Evolutionary conservation across 2,113 vertebrate genomes (phyloP), one percentile per base, ranked within the genome.

Genomic region (Syngnathus scovelli): DNA sequence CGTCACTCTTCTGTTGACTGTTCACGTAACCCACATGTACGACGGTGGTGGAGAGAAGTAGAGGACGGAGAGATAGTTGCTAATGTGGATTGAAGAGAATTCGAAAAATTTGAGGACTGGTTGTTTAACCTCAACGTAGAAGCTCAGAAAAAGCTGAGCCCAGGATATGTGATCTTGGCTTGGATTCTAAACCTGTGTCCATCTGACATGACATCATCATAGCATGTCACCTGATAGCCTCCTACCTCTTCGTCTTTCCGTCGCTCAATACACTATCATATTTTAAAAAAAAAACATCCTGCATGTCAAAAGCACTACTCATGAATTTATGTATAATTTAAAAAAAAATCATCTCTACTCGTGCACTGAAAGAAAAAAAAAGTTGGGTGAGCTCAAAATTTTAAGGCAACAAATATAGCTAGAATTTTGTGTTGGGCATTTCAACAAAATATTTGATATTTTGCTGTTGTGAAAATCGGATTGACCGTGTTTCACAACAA

Each of bases 191-290:
- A 85, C 85, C 82, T 76, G 80, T 81, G 86, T 88, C 85, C 12
- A 73, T 70, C 73, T 70, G 65, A 66, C 75, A 83, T 67, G 84
- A 83, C 78, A 82, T 77, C 76, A 61, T 76, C 79, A 61, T 79
- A 82, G 81, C 86, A 79, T 85, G 88, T 75, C 75, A 85, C 84
- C 73, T 71, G 66, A 83, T 71, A 71, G 71, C 93, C 91, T 93
- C 68, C 74, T 74, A 78, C 80, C 81, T 79, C 68, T 12, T 79
- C 78, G 82, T 70, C 27, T 83, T 79, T 84, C 36, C 62, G 64
- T 84, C 81, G 67, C 16, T 69, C 66, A 5, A 58, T 74, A 68
- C 66, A 41, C 19, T 78, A 81, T 52, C 61, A 2, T 69, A 56
- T 81, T 33, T 33, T 3, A 33, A 33, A 33, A 33, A 33, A 33